Conservation (phyloP, 1,140 invertebrate species). For the Lepidotrigona ventralis region DNA sequence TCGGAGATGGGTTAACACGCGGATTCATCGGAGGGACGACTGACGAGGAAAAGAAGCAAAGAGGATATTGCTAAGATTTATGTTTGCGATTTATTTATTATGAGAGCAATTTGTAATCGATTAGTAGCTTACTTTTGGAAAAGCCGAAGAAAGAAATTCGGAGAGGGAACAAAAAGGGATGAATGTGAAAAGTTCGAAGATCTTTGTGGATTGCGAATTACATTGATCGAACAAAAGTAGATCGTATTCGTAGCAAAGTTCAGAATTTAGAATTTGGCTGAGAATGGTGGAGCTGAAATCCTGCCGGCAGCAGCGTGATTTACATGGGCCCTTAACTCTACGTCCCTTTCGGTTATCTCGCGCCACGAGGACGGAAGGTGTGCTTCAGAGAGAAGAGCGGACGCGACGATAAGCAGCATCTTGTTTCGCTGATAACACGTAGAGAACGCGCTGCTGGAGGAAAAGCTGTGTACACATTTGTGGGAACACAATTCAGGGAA, state of each 20-base stretch:
- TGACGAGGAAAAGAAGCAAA: constrained; percentile 7
- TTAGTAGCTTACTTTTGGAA: background rate
- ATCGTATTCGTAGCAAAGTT: too few relatives aligned
- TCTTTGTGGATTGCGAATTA: too few relatives aligned
- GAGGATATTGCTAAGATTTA: constrained; percentile 52
- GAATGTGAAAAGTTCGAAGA: background rate
- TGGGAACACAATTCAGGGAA: constrained; percentile 44
- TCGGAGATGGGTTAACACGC: background rate
- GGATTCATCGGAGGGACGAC: constrained; percentile 21
- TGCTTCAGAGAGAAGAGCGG: constrained; percentile 19
- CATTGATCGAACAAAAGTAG: too few relatives aligned
- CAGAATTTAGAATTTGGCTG: background rate
- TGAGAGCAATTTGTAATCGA: background rate
- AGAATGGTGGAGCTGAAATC: background rate
- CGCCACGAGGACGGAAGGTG: constrained; percentile 26
- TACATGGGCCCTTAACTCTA: constrained; percentile 11
- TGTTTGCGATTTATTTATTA: too few relatives aligned
- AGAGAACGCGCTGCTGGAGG: background rate
- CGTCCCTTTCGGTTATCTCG: constrained; percentile 35
- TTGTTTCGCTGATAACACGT: constrained; percentile 33
- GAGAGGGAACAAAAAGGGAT: too few relatives aligned
- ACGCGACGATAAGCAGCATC: constrained; percentile 37
- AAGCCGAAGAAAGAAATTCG: background rate
- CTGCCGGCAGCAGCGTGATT: constrained; percentile 1
- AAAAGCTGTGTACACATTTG: constrained; percentile 28